These are phyloP conservation scores for Brenthis ino DNA, from an alignment of 2,888 invertebrate species.

Conservation along the genomic window DNA sequence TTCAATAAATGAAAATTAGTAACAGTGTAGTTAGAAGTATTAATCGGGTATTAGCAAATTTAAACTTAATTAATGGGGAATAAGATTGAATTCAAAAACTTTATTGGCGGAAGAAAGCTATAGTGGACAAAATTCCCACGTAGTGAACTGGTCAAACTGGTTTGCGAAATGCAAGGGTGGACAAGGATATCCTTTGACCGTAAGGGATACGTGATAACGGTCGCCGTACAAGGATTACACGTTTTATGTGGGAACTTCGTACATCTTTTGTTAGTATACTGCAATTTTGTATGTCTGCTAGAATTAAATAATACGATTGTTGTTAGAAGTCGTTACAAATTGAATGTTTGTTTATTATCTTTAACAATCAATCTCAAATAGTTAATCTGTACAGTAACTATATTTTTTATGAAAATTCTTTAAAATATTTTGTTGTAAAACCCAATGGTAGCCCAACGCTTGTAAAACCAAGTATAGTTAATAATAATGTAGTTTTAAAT, in stretches of 20 bases:
- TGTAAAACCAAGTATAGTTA: too few relatives aligned
- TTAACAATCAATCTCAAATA: too few relatives aligned
- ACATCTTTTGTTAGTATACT: constrained; percentile 3
- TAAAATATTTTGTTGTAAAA: too few relatives aligned
- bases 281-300: neutral
- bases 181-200: constrained; percentile 49
- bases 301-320: constrained; percentile 7
- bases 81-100: neutral
- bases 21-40: too few relatives aligned
- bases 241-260: constrained; percentile 45
- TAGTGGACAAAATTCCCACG: constrained; percentile 73
- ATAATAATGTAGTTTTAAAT: too few relatives aligned
- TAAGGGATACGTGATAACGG: constrained; percentile 55
- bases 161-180: constrained; percentile 57
- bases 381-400: too few relatives aligned
- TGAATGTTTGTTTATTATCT: too few relatives aligned
- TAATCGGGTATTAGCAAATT: neutral
- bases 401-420: too few relatives aligned
- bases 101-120: neutral
- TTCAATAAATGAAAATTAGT: neutral
- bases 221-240: constrained; percentile 57
- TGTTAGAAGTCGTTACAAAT: neutral
- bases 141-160: constrained; percentile 69
- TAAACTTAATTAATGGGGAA: neutral
- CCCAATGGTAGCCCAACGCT: too few relatives aligned